phyloP scores from a whole-genome alignment of 2,113 vertebrate species.

The Camelus bactrianus region DNA sequence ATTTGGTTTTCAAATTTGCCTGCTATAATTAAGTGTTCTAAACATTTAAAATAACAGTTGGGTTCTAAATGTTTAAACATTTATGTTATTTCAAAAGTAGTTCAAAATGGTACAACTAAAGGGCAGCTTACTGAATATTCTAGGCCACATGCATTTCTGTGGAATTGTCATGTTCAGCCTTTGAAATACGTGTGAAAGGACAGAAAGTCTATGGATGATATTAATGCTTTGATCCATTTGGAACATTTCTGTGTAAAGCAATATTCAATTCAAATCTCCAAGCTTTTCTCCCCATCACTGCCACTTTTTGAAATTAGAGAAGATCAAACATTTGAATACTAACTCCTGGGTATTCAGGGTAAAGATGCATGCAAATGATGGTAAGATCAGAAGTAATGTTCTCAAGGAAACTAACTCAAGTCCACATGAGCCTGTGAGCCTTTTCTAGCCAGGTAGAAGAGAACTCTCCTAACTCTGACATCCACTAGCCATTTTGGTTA shows the following conservation, averaged over 20 bases:
- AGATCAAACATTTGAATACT: slow-evolving; percentile 1
- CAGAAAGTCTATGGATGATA: neutral
- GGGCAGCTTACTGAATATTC: neutral
- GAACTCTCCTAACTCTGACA: neutral
- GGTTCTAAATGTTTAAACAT: neutral
- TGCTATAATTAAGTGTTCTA: neutral
- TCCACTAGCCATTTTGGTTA: neutral
- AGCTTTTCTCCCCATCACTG: neutral
- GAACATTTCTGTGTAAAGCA: neutral
- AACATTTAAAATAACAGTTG: neutral
- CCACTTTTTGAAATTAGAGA: slow-evolving; percentile 8
- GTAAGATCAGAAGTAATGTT: neutral
- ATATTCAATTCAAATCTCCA: neutral
- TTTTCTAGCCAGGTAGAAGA: neutral
- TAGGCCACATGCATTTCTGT: neutral
- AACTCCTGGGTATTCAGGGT: neutral
- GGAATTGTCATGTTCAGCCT: neutral
- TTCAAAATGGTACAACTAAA: neutral
- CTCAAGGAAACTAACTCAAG: neutral
- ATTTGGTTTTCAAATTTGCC: neutral
- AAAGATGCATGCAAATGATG: neutral
- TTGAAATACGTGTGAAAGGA: neutral
- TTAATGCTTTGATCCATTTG: slow-evolving; percentile 20
- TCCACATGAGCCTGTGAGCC: neutral
- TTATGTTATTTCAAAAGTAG: neutral